Base-by-base conservation (phyloP, 2,113 vertebrate genomes). In the Nycticorax nycticorax region DNA sequence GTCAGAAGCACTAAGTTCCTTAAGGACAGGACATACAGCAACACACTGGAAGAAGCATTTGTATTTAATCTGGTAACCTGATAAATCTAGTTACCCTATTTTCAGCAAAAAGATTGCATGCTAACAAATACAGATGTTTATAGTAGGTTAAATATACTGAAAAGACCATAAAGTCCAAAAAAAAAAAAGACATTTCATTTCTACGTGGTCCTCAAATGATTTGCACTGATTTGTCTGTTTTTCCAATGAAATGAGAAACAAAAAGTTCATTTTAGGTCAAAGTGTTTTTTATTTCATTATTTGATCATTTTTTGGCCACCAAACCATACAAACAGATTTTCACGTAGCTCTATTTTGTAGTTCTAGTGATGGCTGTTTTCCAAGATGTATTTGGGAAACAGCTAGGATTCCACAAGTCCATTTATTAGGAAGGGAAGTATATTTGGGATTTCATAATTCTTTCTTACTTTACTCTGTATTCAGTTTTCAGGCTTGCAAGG, bases 211-310 rank as follows among this genome's bases (percentile, higher is more conserved):
- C n/a, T 79, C n/a, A 67, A 24, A 59, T 39, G 19, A 35, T 89
- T 89, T 85, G 41, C 19, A 71, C 68, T 48, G 39, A 57, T 86
- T 84, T 77, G 16, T 50, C 56, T 75, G 23, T 6, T 96, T 89
- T 96, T 89, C 84, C 73, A 88, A 75, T 22, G 52, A 87, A 94
- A 72, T 60, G n/a, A 93, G 37, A 63, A 73, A 76, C 56, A 21
- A 78, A 57, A 85, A 92, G 93, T 89, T 96, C 87, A 50, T 75
- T 94, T 93, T 60, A 85, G 80, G 92, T 93, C 89, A 79, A 88
- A 94, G 22, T 37, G 27, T 0, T 24, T 88, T 79, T 88, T 55
- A 77, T 69, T 92, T 76, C 41, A 76, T 94, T 85, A 94, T 83
- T 93, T 88, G 48, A 57, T 92, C 33, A 68, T 64, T 87, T 90